Conservation (phyloP, 2,797 vertebrate species). For the Peromyscus eremicus region DNA sequence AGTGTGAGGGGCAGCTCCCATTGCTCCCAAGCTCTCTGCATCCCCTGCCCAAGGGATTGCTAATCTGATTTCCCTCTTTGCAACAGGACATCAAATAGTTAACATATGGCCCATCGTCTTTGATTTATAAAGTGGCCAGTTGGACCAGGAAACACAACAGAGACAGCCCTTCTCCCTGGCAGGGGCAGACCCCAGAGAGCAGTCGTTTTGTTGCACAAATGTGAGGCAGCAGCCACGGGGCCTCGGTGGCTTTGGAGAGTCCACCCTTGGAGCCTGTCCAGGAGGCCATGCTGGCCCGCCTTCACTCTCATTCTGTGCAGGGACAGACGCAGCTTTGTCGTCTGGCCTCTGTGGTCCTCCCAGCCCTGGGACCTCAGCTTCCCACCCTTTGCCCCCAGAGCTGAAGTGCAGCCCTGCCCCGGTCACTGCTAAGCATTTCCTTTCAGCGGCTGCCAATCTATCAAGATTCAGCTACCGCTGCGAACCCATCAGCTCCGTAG, state of each 20-base stretch:
- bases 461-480: constrained; percentile 97
- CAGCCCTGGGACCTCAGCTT: constrained; percentile 88
- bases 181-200: constrained; percentile 87
- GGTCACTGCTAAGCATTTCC: constrained; percentile 92
- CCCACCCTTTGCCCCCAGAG: constrained; percentile 86
- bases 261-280: constrained; percentile 82
- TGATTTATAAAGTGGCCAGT: constrained; percentile 93
- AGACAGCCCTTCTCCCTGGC: constrained; percentile 91
- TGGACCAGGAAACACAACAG: constrained; percentile 90
- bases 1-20: background rate
- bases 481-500: constrained; percentile 93
- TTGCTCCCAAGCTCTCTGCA: accelerated
- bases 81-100: constrained; percentile 85
- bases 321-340: constrained; percentile 85
- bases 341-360: constrained; percentile 90
- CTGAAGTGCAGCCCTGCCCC: constrained; percentile 86
- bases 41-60: accelerated
- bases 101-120: constrained; percentile 82
- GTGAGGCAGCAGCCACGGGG: constrained; percentile 87
- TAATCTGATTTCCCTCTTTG: no score
- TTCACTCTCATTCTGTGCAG: constrained; percentile 81
- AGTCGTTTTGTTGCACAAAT: constrained; percentile 92
- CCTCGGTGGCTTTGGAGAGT: constrained; percentile 92
- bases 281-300: constrained; percentile 81
- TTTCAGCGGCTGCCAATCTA: constrained; percentile 98